Percentiles rank a stretch among this genome's conserved stretches.
phyloP scores from a whole-genome alignment of 2,113 vertebrate species.

The Shinisaurus crocodilurus region DNA sequence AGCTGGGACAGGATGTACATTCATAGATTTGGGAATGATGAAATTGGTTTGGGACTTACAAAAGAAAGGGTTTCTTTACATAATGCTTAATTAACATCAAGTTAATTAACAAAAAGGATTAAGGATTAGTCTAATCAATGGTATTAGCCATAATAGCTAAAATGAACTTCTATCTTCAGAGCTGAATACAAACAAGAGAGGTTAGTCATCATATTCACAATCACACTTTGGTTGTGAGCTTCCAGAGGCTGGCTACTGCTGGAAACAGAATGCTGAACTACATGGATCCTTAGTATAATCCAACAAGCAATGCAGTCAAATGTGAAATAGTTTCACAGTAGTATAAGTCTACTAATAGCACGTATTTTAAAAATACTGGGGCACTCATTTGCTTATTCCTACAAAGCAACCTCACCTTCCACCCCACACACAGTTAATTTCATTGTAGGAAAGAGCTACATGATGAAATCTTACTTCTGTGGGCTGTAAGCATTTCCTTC shows the following conservation, averaged over 20 bases:
- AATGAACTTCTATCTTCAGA: neutral
- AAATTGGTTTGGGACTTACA: no score
- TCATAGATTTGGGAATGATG: no score
- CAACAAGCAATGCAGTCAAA: neutral
- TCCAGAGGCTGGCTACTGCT: neutral
- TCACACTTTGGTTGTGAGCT: neutral
- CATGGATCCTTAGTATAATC: neutral
- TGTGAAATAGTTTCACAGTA: neutral
- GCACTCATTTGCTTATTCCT: no score
- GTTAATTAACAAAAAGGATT: neutral
- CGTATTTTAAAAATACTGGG: neutral
- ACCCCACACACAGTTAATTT: neutral
- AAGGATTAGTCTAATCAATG: no score
- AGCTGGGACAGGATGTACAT: no score
- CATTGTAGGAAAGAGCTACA: neutral
- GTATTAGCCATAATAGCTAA: neutral
- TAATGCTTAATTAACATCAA: no score
- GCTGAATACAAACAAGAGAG: no score
- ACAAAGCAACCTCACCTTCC: no score
- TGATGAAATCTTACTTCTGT: neutral
- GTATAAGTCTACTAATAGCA: neutral
- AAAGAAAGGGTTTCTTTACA: no score
- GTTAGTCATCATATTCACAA: neutral
- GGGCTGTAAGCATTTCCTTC: accelerated
- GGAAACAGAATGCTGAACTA: neutral